phyloP scores from a whole-genome alignment of 1,140 invertebrate species.

The Procambarus virginalis region DNA sequence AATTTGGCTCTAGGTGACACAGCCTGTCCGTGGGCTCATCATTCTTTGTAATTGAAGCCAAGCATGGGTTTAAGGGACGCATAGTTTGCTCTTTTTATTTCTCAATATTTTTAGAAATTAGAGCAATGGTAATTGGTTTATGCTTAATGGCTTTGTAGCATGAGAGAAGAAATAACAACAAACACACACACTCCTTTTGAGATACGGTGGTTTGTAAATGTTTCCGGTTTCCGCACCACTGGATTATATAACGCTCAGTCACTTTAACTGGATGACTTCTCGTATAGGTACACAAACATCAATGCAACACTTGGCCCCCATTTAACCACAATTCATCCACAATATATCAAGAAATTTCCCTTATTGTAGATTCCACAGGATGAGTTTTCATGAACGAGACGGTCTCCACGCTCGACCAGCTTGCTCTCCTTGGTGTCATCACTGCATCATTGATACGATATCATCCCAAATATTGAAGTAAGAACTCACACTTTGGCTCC shows the following conservation, averaged over 20 bases:
- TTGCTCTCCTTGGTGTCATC: slow-evolving; percentile 37
- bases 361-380: slow-evolving; percentile 14
- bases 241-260: neutral
- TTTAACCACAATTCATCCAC: neutral
- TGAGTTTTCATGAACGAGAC: neutral
- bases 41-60: too few species aligned
- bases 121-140: neutral
- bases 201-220: too few species aligned
- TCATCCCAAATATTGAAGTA: slow-evolving; percentile 42
- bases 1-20: neutral
- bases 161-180: neutral
- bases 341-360: neutral
- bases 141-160: neutral
- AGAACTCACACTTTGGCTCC: slow-evolving; percentile 35
- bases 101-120: neutral
- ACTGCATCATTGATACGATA: slow-evolving; percentile 54
- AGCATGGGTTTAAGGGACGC: too few species aligned
- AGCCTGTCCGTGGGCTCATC: too few species aligned
- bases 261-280: neutral
- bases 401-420: slow-evolving; percentile 22
- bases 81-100: too few species aligned
- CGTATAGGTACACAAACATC: neutral
- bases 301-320: neutral
- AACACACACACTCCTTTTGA: neutral
- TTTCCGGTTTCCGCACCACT: slow-evolving; percentile 33